Conservation (phyloP, 2,888 invertebrate species). For the Netelia melanura region DNA sequence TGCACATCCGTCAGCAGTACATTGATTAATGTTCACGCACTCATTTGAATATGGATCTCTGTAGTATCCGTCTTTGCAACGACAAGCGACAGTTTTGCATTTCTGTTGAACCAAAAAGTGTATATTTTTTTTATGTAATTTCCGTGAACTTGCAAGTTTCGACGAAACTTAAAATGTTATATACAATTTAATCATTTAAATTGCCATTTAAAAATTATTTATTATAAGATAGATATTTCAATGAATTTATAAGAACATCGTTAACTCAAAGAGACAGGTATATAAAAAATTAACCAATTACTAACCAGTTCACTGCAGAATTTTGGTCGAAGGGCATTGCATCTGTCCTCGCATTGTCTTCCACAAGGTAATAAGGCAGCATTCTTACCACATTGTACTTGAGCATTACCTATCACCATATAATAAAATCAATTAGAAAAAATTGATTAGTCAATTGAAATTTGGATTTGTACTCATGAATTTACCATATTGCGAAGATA, state of each 20-base stretch:
- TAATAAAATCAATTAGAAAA: not conserved
- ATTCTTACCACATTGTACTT: conserved; percentile 16
- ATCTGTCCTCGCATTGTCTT: conserved; percentile 49
- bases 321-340: conserved; percentile 29
- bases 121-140: not conserved
- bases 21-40: conserved; percentile 15
- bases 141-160: no score
- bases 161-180: no score
- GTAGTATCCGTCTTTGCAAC: conserved; percentile 16
- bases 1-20: conserved; percentile 28
- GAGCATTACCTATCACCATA: not conserved
- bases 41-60: not conserved
- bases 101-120: not conserved
- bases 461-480: not conserved
- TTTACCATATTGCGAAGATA: no score
- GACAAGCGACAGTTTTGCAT: conserved; percentile 33
- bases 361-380: conserved; percentile 36
- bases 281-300: conserved; percentile 1
- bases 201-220: no score
- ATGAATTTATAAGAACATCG: no score
- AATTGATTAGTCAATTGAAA: not conserved
- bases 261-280: not conserved
- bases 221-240: no score
- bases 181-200: no score
- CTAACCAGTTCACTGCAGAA: conserved; percentile 27